These are phyloP conservation scores for Porites australiensis DNA, from an alignment of 64 coral and sea anemone species.

Conservation along the genomic window DNA sequence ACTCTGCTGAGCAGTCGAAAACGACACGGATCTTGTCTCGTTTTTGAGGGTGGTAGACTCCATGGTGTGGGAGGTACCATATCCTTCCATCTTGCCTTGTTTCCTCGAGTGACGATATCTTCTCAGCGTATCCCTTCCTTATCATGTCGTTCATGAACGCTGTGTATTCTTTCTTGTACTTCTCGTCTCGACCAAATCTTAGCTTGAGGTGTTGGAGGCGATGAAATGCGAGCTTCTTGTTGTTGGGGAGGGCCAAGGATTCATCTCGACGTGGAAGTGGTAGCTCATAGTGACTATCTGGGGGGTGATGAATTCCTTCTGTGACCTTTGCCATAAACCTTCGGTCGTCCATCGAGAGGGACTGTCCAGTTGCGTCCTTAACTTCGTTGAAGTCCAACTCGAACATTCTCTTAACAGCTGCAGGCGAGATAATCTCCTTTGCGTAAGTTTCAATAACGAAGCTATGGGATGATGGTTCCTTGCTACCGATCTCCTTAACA, in stretches of 20 bases:
- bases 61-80: slow-evolving; percentile 12
- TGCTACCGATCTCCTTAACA: background rate
- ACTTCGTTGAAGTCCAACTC: background rate
- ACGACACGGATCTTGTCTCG: background rate
- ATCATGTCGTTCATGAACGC: slow-evolving; percentile 39
- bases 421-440: background rate
- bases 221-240: background rate
- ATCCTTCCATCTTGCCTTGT: background rate
- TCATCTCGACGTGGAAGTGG: background rate
- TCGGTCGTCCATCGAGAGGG: background rate
- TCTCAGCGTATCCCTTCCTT: slow-evolving; percentile 18
- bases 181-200: background rate
- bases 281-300: slow-evolving; percentile 13
- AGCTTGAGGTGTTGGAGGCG: slow-evolving; percentile 15
- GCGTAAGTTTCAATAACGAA: background rate
- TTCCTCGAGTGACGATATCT: background rate
- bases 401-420: background rate
- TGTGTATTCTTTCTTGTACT: slow-evolving; percentile 13
- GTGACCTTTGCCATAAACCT: background rate
- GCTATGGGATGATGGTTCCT: background rate
- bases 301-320: background rate
- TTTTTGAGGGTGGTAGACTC: background rate
- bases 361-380: background rate
- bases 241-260: background rate
- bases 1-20: background rate